These are phyloP conservation scores for Drosophila funebris DNA, from an alignment of 1,140 invertebrate species.

Conservation along the genomic window DNA sequence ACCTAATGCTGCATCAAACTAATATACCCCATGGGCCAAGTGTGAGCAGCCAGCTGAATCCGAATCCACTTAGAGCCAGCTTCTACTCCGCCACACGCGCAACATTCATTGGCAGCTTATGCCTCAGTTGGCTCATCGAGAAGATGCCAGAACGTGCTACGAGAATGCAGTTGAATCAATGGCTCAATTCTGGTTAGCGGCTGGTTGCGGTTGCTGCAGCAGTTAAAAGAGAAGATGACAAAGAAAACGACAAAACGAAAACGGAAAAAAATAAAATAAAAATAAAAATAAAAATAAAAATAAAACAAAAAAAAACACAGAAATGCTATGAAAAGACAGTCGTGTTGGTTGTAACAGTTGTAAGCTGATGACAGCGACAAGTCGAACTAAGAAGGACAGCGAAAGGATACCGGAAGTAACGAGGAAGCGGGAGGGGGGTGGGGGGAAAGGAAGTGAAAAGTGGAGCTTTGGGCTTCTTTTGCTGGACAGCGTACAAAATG, in stretches of 20 bases:
- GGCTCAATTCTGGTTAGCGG: conserved; percentile 37
- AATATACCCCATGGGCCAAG: neutral
- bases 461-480: neutral
- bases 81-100: neutral
- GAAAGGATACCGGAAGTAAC: neutral
- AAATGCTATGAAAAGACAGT: conserved; percentile 18
- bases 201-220: neutral
- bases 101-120: conserved; percentile 39
- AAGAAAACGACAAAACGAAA: neutral
- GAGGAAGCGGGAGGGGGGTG: neutral
- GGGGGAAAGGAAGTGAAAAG: neutral
- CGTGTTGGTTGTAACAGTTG: conserved; percentile 31
- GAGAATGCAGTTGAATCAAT: conserved; percentile 19
- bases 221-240: neutral
- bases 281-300: neutral
- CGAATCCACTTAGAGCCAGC: conserved; percentile 9
- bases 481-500: conserved; percentile 45
- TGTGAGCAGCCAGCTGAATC: neutral
- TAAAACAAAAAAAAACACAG: neutral
- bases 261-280: neutral
- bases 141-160: neutral
- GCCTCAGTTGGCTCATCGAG: conserved; percentile 9
- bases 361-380: conserved; percentile 31
- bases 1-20: neutral
- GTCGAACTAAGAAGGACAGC: neutral